Percentiles rank a stretch among this genome's conserved stretches.
Conservation (phyloP, 2,113 vertebrate species). For the Chlorocebus sabaeus region DNA sequence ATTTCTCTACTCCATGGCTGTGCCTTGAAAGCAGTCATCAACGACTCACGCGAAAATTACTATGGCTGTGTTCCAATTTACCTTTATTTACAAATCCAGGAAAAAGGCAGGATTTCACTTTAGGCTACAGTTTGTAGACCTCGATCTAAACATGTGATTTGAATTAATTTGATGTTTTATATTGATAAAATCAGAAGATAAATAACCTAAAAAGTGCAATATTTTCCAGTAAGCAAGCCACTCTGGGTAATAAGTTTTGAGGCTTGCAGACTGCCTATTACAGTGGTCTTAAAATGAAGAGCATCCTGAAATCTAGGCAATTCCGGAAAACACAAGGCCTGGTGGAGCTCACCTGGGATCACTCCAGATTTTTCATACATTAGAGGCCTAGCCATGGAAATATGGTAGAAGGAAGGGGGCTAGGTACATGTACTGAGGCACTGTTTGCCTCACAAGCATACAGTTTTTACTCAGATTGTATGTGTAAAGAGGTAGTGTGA, state of each 20-base stretch:
- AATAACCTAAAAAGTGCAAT: background rate
- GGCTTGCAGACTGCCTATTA: background rate
- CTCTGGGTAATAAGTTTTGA: background rate
- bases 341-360: background rate
- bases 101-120: background rate
- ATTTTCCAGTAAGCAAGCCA: background rate
- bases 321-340: background rate
- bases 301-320: background rate
- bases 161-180: background rate
- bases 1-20: too few species aligned
- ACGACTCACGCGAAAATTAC: background rate
- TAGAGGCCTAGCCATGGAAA: background rate
- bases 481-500: background rate
- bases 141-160: background rate
- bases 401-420: accelerated
- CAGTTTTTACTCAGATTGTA: background rate
- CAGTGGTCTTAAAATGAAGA: background rate
- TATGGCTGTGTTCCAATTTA: background rate
- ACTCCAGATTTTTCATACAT: background rate
- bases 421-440: background rate
- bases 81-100: background rate
- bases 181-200: background rate
- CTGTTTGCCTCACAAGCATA: background rate
- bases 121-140: background rate
- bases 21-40: background rate